phyloP scores from a whole-genome alignment of 2,797 vertebrate species.

The Sebastes oblongus region DNA sequence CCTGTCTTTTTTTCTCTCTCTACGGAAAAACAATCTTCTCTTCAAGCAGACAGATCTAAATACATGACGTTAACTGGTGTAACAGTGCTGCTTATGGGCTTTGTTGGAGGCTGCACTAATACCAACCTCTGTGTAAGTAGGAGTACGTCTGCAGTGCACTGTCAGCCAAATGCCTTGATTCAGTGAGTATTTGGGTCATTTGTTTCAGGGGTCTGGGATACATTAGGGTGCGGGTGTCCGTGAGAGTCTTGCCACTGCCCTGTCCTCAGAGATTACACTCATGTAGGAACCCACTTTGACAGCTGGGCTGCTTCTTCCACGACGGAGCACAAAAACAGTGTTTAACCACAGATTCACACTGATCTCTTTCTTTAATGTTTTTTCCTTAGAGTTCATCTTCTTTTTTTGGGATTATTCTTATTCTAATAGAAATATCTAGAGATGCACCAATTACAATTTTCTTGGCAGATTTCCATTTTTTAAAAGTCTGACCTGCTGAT shows the following conservation, averaged over 20 bases:
- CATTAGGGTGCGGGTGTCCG: conserved; percentile 72
- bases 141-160: conserved; percentile 53
- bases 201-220: conserved; percentile 71
- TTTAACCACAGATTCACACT: conserved; percentile 13
- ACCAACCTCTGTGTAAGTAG: conserved; percentile 50
- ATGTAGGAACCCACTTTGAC: conserved; percentile 56
- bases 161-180: conserved; percentile 61
- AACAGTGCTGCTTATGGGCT: conserved; percentile 42
- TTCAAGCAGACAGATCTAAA: conserved; percentile 19
- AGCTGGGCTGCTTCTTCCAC: conserved; percentile 62
- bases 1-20: background rate
- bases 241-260: conserved; percentile 67
- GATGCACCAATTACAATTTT: too few relatives aligned
- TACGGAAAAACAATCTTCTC: conserved; percentile 13
- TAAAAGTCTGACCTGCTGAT: too few relatives aligned
- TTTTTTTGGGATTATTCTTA: background rate
- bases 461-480: too few relatives aligned
- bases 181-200: conserved; percentile 77
- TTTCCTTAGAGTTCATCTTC: background rate
- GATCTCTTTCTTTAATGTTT: background rate
- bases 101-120: conserved; percentile 39
- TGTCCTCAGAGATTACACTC: conserved; percentile 70
- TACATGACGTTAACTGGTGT: conserved; percentile 20
- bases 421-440: too few relatives aligned
- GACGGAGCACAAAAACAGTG: conserved; percentile 45